Percentiles rank a stretch among this genome's conserved stretches.
Evolutionary conservation across 2,888 invertebrate genomes (phyloP).

Genomic region (Agrochola circellaris): DNA sequence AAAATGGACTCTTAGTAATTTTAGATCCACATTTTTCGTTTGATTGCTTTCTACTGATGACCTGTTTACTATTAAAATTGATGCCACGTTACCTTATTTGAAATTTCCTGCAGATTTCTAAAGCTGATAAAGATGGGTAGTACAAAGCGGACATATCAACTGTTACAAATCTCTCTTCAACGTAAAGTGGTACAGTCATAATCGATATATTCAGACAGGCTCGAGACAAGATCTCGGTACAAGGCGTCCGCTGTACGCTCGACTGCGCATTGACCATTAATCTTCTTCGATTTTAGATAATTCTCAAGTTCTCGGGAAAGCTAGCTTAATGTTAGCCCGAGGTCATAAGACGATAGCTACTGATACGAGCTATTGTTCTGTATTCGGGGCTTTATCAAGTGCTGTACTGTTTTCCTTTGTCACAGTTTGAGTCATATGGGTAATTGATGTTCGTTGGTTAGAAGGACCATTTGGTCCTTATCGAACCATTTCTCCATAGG

Average conservation of each 20-base stretch:
- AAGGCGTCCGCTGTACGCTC: slow-evolving; percentile 65
- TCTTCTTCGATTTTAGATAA: slow-evolving; percentile 82
- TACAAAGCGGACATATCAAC: slow-evolving; percentile 62
- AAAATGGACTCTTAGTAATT: slow-evolving; percentile 28
- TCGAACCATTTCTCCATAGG: slow-evolving; percentile 36
- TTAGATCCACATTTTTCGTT: slow-evolving; percentile 11
- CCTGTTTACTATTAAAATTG: slow-evolving; percentile 16
- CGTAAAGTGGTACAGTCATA: slow-evolving; percentile 68
- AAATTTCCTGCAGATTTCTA: slow-evolving; percentile 57
- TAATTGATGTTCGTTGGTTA: slow-evolving; percentile 45
- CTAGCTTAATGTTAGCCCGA: slow-evolving; percentile 70
- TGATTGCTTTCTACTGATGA: slow-evolving; percentile 16
- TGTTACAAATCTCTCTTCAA: slow-evolving; percentile 63
- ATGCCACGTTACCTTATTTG: slow-evolving; percentile 58
- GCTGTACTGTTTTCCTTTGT: slow-evolving; percentile 51
- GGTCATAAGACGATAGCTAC: slow-evolving; percentile 62
- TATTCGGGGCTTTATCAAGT: slow-evolving; percentile 43
- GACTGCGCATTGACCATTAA: slow-evolving; percentile 74
- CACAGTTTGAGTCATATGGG: slow-evolving; percentile 30
- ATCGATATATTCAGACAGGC: slow-evolving; percentile 70
- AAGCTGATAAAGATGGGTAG: slow-evolving; percentile 61
- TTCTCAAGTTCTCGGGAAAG: slow-evolving; percentile 75
- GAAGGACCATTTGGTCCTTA: slow-evolving; percentile 50
- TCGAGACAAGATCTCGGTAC: slow-evolving; percentile 71
- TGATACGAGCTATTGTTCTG: slow-evolving; percentile 67